Percentiles rank a stretch among this genome's conserved stretches.
Conservation (phyloP, 2,888 invertebrate genomes). For the Caenorhabditis zanzibari region DNA sequence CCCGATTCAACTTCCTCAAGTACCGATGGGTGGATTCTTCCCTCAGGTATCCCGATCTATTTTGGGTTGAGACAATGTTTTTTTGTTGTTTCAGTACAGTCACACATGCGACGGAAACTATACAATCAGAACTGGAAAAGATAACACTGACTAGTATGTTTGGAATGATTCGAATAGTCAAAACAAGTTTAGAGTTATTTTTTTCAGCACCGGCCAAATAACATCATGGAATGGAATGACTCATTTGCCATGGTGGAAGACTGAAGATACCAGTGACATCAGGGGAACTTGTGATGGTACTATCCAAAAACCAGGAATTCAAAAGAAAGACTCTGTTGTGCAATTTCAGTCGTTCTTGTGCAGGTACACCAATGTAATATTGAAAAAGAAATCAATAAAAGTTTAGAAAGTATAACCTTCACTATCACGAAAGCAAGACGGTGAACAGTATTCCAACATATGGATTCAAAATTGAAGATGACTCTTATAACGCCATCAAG, state of each 20-base stretch:
- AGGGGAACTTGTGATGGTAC: slow-evolving; percentile 75
- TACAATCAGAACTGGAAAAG: slow-evolving; percentile 73
- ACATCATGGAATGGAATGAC: slow-evolving; percentile 65
- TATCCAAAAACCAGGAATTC: slow-evolving; percentile 75
- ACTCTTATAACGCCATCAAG: slow-evolving; percentile 72
- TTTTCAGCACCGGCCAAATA: slow-evolving; percentile 66
- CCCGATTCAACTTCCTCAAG: slow-evolving; percentile 61
- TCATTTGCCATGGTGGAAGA: slow-evolving; percentile 68
- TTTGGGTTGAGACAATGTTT: not conserved
- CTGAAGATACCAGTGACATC: slow-evolving; percentile 56
- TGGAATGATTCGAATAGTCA: not conserved
- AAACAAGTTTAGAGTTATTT: too few species aligned
- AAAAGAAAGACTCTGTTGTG: slow-evolving; percentile 71
- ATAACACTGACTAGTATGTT: slow-evolving; percentile 68
- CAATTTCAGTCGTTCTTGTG: slow-evolving; percentile 77
- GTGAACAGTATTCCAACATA: slow-evolving; percentile 72
- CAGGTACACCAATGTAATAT: slow-evolving; percentile 60
- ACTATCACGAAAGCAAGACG: slow-evolving; percentile 62
- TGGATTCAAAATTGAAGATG: slow-evolving; percentile 69
- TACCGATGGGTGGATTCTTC: slow-evolving; percentile 72
- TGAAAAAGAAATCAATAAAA: not conserved
- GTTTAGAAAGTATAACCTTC: slow-evolving; percentile 71
- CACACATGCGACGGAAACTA: slow-evolving; percentile 75
- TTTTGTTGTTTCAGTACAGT: slow-evolving; percentile 71
- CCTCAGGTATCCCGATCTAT: slow-evolving; percentile 52